A percentile compares a stretch with the other conserved stretches of the same genome.
These are phyloP conservation scores for Norana najaformis DNA, from an alignment of 2,888 invertebrate species.

Conservation along the genomic window DNA sequence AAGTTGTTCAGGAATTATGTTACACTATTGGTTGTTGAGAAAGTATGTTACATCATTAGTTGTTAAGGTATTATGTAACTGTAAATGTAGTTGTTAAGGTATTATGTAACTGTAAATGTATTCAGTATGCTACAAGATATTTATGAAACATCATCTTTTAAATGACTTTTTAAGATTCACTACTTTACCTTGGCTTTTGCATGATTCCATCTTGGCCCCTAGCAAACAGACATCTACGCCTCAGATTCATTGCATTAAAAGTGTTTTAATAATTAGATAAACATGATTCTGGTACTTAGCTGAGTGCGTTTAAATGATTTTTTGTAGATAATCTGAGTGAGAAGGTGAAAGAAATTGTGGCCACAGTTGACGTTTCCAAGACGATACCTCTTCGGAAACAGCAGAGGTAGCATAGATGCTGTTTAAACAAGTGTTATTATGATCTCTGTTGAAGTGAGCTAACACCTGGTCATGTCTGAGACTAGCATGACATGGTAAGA, in stretches of 20 bases:
- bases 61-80: neutral
- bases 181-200: too few relatives aligned
- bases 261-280: too few relatives aligned
- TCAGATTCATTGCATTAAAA: too few relatives aligned
- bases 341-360: slow-evolving; percentile 62
- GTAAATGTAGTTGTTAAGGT: too few relatives aligned
- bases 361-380: slow-evolving; percentile 67
- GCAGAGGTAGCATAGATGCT: slow-evolving; percentile 77
- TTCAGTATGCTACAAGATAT: too few relatives aligned
- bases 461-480: neutral
- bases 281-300: neutral
- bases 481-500: neutral
- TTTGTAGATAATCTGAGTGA: slow-evolving; percentile 65
- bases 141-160: too few relatives aligned
- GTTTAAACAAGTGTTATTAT: neutral
- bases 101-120: too few relatives aligned
- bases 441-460: neutral
- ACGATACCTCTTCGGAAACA: slow-evolving; percentile 70
- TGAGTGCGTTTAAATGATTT: neutral
- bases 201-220: too few relatives aligned
- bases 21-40: too few relatives aligned
- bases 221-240: too few relatives aligned
- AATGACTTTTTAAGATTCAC: too few relatives aligned
- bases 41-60: neutral
- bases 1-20: neutral